Percentiles rank a stretch among this genome's conserved stretches.
phyloP scores from a whole-genome alignment of 1,140 invertebrate genomes.

The Drosophila bocki region DNA sequence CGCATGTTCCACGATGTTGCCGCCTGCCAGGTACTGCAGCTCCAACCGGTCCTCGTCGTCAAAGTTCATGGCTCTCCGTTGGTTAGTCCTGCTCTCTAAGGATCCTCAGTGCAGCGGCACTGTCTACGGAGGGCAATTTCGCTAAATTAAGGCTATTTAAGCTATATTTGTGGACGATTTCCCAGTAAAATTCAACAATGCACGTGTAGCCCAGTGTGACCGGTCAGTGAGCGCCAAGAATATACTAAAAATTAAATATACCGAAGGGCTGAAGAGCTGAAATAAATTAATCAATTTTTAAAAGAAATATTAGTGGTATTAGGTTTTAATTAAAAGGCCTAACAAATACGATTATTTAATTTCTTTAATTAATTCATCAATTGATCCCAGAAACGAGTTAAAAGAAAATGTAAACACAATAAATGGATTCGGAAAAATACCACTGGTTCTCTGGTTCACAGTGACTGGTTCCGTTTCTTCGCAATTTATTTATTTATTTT shows the following conservation, averaged over 20 bases:
- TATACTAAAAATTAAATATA: neutral
- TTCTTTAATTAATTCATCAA: too few species aligned
- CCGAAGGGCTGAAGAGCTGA: neutral
- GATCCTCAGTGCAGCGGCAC: slow-evolving; percentile 28
- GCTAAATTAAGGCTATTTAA: neutral
- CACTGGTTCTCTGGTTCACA: neutral
- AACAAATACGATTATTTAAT: too few species aligned
- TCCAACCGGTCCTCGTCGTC: slow-evolving; percentile 69
- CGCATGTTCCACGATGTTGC: slow-evolving; percentile 87
- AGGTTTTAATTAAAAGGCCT: too few species aligned
- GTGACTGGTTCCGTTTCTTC: neutral
- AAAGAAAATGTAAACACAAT: neutral
- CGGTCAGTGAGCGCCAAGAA: slow-evolving; percentile 15
- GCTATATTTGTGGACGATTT: slow-evolving; percentile 13
- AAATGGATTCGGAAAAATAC: neutral
- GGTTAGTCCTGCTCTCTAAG: neutral
- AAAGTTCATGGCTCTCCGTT: slow-evolving; percentile 61
- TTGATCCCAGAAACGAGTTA: too few species aligned
- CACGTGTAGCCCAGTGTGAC: slow-evolving; percentile 41
- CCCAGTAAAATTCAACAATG: slow-evolving; percentile 32
- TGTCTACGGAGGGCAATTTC: neutral
- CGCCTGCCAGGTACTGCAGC: slow-evolving; percentile 86
- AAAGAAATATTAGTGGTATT: too few species aligned
- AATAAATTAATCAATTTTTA: neutral
- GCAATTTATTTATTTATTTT: too few species aligned